A percentile compares a stretch with the other conserved stretches of the same genome.
These are phyloP conservation scores for Sesamia nonagrioides DNA, from an alignment of 1,140 invertebrate genomes.

Conservation along the genomic window DNA sequence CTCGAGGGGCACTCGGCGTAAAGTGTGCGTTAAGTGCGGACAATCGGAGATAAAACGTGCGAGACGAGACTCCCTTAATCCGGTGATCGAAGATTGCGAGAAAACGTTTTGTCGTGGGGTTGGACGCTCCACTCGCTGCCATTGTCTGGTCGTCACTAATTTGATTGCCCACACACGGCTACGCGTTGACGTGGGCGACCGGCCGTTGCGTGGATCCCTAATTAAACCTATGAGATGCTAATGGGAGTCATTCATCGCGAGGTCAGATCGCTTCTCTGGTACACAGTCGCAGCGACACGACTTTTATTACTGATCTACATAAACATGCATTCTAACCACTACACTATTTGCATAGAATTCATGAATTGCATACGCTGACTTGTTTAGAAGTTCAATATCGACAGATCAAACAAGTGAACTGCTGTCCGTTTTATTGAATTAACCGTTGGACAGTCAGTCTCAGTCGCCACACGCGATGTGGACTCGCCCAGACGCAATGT, in stretches of 20 bases:
- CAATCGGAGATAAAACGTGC: conserved; percentile 87
- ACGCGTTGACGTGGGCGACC: conserved; percentile 71
- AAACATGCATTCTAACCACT: conserved; percentile 58
- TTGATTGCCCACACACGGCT: conserved; percentile 75
- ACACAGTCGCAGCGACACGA: conserved; percentile 51
- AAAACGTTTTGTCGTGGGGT: conserved; percentile 86
- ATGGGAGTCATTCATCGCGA: conserved; percentile 71
- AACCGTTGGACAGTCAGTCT: conserved; percentile 59
- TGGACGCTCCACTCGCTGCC: conserved; percentile 72
- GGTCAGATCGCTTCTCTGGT: conserved; percentile 60
- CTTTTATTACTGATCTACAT: conserved; percentile 58
- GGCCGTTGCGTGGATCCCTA: conserved; percentile 70
- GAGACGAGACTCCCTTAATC: conserved; percentile 86
- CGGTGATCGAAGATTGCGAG: conserved; percentile 86
- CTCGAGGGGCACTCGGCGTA: conserved; percentile 84
- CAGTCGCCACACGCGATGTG: conserved; percentile 74
- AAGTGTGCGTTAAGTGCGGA: conserved; percentile 86
- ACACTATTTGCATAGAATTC: conserved; percentile 52
- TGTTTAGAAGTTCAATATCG: conserved; percentile 63
- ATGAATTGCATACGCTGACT: conserved; percentile 54
- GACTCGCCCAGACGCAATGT: conserved; percentile 74
- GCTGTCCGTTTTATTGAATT: conserved; percentile 75
- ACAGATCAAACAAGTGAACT: conserved; percentile 52
- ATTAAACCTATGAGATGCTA: conserved; percentile 80
- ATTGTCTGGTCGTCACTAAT: conserved; percentile 82